Evolutionary conservation across 2,888 invertebrate species (phyloP).

Genomic region (Pherbina coryleti): DNA sequence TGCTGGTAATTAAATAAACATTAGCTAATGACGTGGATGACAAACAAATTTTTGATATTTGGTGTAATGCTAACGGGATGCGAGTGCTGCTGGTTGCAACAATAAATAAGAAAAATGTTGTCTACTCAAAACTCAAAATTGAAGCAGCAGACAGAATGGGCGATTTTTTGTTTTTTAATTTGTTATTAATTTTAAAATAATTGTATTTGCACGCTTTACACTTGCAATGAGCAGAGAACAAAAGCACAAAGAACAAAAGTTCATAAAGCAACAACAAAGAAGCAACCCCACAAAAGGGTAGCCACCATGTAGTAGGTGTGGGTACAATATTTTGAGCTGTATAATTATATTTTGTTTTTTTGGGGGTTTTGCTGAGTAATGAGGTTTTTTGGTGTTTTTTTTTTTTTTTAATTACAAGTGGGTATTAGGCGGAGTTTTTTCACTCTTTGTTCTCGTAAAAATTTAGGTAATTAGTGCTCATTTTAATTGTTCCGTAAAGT

Average conservation of each 20-base stretch:
- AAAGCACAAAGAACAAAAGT: not conserved
- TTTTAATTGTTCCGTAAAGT: too few relatives aligned
- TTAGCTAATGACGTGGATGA: constrained; percentile 26
- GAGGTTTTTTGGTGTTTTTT: constrained; percentile 3
- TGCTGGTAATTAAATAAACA: constrained; percentile 30
- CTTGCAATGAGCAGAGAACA: not conserved
- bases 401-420: not conserved
- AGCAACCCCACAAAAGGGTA: not conserved
- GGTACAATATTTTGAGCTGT: not conserved
- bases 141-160: not conserved
- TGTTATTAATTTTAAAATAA: constrained; percentile 25
- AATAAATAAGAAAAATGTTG: not conserved
- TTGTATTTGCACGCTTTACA: constrained; percentile 23
- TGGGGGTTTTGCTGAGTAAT: not conserved
- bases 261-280: not conserved
- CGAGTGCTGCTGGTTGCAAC: not conserved
- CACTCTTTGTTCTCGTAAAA: too few relatives aligned
- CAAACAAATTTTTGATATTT: not conserved
- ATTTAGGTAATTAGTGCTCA: too few relatives aligned
- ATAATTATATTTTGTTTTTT: not conserved
- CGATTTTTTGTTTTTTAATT: constrained; percentile 4
- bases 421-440: not conserved
- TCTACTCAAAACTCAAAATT: not conserved
- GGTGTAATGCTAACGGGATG: not conserved
- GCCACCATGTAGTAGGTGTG: not conserved